Conservation (phyloP, 1,140 invertebrate species). For the Radopholus similis region DNA sequence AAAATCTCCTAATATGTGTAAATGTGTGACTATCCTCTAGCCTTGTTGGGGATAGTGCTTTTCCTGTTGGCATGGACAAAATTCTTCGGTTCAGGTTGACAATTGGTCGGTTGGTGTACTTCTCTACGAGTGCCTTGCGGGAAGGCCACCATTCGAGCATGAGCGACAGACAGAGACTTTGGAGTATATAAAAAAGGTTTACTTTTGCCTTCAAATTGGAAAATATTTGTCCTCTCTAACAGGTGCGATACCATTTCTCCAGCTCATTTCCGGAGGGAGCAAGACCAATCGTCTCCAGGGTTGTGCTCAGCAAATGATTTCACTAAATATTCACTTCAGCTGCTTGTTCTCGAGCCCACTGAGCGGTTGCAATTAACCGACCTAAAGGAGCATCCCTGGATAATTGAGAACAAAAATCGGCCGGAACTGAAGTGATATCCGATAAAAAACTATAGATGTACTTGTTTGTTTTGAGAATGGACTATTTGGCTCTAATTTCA, state of each 20-base stretch:
- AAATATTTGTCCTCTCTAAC: not conserved
- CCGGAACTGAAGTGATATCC: too few relatives aligned
- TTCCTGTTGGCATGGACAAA: not conserved
- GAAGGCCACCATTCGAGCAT: conserved; percentile 80
- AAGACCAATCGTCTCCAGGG: conserved; percentile 28
- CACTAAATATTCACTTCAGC: conserved; percentile 14
- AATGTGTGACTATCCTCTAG: not conserved
- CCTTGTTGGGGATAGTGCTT: not conserved
- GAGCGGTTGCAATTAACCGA: conserved; percentile 11
- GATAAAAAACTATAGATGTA: too few relatives aligned
- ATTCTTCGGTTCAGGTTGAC: conserved; percentile 32
- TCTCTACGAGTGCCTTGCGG: conserved; percentile 88
- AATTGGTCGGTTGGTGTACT: conserved; percentile 73
- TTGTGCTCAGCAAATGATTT: conserved; percentile 4
- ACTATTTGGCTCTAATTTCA: too few relatives aligned
- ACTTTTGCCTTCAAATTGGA: not conserved
- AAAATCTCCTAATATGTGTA: too few relatives aligned
- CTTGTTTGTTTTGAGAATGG: too few relatives aligned
- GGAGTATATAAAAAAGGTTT: conserved; percentile 69
- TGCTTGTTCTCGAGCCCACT: conserved; percentile 26
- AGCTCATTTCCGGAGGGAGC: conserved; percentile 22
- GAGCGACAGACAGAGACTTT: conserved; percentile 72
- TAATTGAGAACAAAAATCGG: conserved; percentile 5
- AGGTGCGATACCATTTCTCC: conserved; percentile 40
- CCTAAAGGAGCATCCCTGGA: conserved; percentile 33